Evolutionary conservation across 2,797 vertebrate genomes (phyloP).

Genomic region (Gymnoscopelus braueri): DNA sequence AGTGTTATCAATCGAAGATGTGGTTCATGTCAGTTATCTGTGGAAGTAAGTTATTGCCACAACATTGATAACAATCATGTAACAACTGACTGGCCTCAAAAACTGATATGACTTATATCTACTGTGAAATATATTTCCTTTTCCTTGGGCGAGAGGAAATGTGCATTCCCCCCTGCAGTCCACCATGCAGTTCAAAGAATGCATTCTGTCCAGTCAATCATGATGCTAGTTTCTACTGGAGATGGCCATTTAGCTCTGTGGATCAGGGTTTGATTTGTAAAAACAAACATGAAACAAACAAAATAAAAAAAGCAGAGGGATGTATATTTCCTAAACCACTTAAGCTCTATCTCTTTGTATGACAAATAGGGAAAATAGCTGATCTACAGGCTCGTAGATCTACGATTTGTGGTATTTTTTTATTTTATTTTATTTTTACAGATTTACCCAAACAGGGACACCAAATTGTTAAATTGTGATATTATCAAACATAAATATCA

Average conservation of each 20-base stretch:
- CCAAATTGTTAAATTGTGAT: no score
- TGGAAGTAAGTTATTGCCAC: conserved; percentile 47
- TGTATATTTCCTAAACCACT: no score
- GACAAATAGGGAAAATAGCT: no score
- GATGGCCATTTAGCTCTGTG: conserved; percentile 61
- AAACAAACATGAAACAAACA: no score
- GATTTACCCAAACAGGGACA: no score
- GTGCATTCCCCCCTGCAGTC: conserved; percentile 54
- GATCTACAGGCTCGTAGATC: no score
- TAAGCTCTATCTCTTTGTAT: no score
- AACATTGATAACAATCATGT: conserved; percentile 62
- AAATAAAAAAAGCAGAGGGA: no score
- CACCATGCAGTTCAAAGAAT: conserved; percentile 49
- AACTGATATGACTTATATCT: conserved; percentile 62
- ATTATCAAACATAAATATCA: no score
- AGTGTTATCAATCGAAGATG: conserved; percentile 24
- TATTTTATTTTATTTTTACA: no score
- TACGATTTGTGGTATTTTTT: no score
- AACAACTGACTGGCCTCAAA: conserved; percentile 60
- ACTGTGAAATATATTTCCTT: conserved; percentile 71
- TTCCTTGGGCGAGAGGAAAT: conserved; percentile 61
- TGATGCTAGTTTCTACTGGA: conserved; percentile 41
- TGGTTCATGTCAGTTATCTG: conserved; percentile 54
- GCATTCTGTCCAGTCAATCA: conserved; percentile 54
- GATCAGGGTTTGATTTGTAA: conserved; percentile 26